These are phyloP conservation scores for Lysandra coridon DNA, from an alignment of 2,888 invertebrate genomes.

Conservation along the genomic window DNA sequence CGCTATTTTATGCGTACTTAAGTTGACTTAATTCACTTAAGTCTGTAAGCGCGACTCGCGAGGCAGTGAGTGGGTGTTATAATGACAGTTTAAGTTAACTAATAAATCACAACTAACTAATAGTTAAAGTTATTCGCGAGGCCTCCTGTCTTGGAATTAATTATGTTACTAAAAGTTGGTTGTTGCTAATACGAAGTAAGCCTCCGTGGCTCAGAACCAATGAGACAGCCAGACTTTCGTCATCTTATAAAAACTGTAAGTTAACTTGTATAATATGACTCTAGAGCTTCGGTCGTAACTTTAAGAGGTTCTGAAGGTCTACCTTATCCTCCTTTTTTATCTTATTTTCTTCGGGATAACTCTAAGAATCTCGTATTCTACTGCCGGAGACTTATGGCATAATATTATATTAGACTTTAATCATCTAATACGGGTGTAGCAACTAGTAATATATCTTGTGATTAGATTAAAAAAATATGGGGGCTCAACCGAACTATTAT, in stretches of 20 bases:
- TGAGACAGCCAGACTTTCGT: no score
- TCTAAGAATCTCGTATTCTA: no score
- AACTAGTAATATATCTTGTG: neutral
- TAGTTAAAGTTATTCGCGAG: conserved; percentile 11
- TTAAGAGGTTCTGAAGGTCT: no score
- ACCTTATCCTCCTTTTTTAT: no score
- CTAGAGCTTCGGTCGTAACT: no score
- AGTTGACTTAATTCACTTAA: neutral
- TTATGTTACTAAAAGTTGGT: conserved; percentile 6
- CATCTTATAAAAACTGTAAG: no score
- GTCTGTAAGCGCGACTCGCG: conserved; percentile 4
- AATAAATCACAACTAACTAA: conserved; percentile 15
- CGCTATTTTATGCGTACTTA: neutral
- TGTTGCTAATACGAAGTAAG: neutral
- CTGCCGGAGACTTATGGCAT: no score
- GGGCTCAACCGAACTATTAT: neutral
- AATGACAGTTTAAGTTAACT: conserved; percentile 18
- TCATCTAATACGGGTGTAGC: no score
- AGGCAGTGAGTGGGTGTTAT: neutral
- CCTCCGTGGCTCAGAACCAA: no score
- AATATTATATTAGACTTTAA: no score
- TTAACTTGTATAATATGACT: no score
- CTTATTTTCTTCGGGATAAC: no score
- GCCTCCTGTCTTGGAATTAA: neutral
- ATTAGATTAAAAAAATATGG: neutral